These are phyloP conservation scores for Hesperophylax magnus DNA, from an alignment of 1,140 invertebrate genomes.

Conservation along the genomic window DNA sequence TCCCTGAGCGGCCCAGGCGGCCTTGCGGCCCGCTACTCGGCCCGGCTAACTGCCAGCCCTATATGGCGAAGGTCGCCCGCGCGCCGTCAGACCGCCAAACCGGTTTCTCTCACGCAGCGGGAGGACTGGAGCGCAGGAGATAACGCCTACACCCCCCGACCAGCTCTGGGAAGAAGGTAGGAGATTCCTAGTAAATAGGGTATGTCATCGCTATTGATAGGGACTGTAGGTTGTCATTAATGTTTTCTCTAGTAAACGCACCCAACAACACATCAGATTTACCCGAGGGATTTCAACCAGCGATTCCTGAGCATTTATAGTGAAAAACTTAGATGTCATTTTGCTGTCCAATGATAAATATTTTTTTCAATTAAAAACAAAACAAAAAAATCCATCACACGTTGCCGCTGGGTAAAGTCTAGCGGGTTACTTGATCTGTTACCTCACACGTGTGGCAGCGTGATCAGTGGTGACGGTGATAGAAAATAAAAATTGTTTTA, in stretches of 20 bases:
- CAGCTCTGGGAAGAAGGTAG: neutral
- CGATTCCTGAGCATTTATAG: too few relatives aligned
- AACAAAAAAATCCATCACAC: too few relatives aligned
- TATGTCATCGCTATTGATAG: neutral
- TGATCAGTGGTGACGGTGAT: too few relatives aligned
- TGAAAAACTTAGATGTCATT: too few relatives aligned
- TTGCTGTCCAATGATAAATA: too few relatives aligned
- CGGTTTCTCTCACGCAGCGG: constrained; percentile 17
- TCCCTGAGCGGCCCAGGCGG: neutral
- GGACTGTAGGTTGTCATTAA: neutral
- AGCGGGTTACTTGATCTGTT: too few relatives aligned
- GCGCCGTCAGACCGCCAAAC: neutral
- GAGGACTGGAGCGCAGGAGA: neutral
- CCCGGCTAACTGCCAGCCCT: constrained; percentile 27
- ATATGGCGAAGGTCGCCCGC: constrained; percentile 46
- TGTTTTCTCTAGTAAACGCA: too few relatives aligned
- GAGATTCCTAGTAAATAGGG: neutral
- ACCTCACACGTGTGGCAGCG: too few relatives aligned
- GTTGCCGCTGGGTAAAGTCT: too few relatives aligned
- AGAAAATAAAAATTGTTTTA: too few relatives aligned
- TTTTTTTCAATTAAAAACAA: too few relatives aligned
- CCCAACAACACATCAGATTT: neutral
- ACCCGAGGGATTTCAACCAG: too few relatives aligned
- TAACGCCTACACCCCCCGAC: neutral
- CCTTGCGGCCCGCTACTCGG: constrained; percentile 15